phyloP scores from a whole-genome alignment of 2,888 invertebrate genomes.

The Meiosimyza decipiens region DNA sequence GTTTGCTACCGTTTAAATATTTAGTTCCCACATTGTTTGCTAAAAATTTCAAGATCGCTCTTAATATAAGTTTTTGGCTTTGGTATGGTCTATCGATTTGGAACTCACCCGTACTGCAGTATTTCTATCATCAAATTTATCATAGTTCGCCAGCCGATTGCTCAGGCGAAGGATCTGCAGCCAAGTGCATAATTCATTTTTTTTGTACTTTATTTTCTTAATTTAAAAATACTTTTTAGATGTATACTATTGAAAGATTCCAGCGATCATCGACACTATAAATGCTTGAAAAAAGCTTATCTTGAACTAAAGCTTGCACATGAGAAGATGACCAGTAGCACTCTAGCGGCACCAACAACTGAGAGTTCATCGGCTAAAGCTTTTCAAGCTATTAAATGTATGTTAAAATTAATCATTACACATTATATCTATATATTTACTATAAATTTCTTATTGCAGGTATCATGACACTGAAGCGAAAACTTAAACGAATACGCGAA shows the following conservation, averaged over 20 bases:
- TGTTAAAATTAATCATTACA: constrained; percentile 21
- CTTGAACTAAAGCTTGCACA: constrained; percentile 64
- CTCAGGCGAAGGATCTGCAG: constrained; percentile 64
- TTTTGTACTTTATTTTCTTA: not conserved
- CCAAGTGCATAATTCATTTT: constrained; percentile 52
- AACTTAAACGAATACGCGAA: constrained; percentile 66
- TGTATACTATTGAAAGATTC: constrained; percentile 65
- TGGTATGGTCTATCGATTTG: constrained; percentile 67
- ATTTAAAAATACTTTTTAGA: constrained; percentile 44
- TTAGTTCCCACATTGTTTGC: constrained; percentile 65
- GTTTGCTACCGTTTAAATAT: constrained; percentile 65
- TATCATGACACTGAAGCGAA: constrained; percentile 66
- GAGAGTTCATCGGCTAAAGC: constrained; percentile 63
- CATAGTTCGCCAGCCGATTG: constrained; percentile 63
- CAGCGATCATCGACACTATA: constrained; percentile 64
- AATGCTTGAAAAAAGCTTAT: constrained; percentile 63
- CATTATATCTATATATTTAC: not conserved
- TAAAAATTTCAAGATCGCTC: constrained; percentile 63
- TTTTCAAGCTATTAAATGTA: constrained; percentile 67
- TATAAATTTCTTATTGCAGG: constrained; percentile 48
- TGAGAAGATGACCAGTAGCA: constrained; percentile 54
- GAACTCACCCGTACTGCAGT: constrained; percentile 66
- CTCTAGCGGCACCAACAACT: constrained; percentile 46
- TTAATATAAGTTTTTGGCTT: constrained; percentile 63
- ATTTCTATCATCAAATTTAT: constrained; percentile 67